Percentiles rank a stretch among this genome's conserved stretches.
Evolutionary conservation across 2,113 vertebrate genomes (phyloP).

Genomic region (Gnathonemus echidnorhynchus): DNA sequence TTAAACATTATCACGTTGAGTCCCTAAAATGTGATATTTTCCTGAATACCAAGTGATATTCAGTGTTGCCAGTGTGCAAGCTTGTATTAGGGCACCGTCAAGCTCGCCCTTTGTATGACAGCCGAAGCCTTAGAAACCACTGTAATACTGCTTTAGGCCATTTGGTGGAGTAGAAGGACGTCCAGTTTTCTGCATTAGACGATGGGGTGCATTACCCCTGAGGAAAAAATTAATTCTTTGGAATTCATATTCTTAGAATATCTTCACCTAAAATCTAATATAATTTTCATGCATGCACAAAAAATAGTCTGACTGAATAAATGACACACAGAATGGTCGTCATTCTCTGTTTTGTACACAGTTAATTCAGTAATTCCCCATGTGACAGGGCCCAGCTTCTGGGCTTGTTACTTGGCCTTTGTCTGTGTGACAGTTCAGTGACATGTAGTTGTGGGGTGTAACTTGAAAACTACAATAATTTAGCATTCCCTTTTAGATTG

Average conservation of each 20-base stretch:
- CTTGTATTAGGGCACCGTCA: neutral
- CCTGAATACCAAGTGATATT: neutral
- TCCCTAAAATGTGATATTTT: neutral
- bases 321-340: neutral
- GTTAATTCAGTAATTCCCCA: neutral
- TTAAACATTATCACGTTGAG: neutral
- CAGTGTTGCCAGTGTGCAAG: neutral
- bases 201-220: neutral
- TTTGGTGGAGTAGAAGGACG: neutral
- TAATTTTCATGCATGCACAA: neutral
- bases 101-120: neutral
- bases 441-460: neutral
- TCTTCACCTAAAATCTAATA: neutral
- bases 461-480: neutral
- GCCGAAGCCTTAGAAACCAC: neutral
- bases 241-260: neutral
- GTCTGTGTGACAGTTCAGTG: neutral
- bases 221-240: neutral
- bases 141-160: neutral
- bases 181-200: neutral
- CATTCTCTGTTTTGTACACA: neutral
- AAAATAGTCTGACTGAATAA: neutral
- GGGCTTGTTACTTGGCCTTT: neutral
- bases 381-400: neutral
- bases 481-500: neutral